Evolutionary conservation across 2,113 vertebrate species (phyloP).

Genomic region (Myanophis thanlyinensis): DNA sequence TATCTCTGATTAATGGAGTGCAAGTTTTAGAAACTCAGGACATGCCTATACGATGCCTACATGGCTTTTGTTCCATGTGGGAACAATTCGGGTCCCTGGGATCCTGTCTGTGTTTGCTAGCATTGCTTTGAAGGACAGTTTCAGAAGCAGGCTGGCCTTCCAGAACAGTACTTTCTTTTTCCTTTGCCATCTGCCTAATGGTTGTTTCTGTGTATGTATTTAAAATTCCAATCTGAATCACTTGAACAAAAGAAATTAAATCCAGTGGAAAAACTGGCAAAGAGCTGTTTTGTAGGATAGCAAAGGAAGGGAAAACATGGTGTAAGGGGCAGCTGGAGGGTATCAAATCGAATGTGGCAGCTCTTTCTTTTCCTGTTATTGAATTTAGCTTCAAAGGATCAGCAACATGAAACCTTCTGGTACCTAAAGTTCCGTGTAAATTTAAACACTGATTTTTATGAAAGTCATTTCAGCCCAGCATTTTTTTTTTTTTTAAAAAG

Average conservation of each 20-base stretch:
- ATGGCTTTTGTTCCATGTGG: conserved; percentile 32
- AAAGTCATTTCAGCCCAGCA: conserved; percentile 49
- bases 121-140: conserved; percentile 25
- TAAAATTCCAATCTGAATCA: conserved; percentile 52
- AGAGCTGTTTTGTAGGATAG: conserved; percentile 65
- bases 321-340: conserved; percentile 69
- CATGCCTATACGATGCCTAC: conserved; percentile 25
- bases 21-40: conserved; percentile 12
- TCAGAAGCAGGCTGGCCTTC: conserved; percentile 31
- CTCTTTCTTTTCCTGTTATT: conserved; percentile 71
- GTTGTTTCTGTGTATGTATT: conserved; percentile 56
- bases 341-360: conserved; percentile 72
- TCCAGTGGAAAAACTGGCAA: conserved; percentile 64
- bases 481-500: no score
- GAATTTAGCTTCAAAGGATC: conserved; percentile 68
- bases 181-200: conserved; percentile 55
- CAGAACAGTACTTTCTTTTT: conserved; percentile 37
- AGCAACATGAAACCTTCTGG: conserved; percentile 66
- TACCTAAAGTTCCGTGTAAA: conserved; percentile 72
- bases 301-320: conserved; percentile 61
- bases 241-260: conserved; percentile 39
- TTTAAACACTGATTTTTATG: conserved; percentile 63
- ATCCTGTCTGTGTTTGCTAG: conserved; percentile 35
- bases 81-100: conserved; percentile 24
- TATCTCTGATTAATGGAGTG: conserved; percentile 24